Conservation (phyloP, 2,888 invertebrate genomes). For the Yponomeuta sedellus region DNA sequence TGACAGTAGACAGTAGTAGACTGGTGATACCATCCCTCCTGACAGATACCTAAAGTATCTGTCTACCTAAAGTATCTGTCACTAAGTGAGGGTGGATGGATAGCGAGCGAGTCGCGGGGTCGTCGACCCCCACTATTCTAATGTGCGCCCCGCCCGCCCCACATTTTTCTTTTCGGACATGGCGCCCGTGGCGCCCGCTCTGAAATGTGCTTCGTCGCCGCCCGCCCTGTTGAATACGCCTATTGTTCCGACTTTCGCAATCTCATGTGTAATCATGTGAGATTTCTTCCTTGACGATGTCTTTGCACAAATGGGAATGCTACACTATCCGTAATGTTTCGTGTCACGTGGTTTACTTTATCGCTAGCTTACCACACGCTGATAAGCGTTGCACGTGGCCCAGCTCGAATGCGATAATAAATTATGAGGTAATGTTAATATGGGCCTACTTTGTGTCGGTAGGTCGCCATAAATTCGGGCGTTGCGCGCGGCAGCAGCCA, state of each 20-base stretch:
- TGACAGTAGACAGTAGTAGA: too few relatives aligned
- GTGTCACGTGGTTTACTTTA: slow-evolving; percentile 8
- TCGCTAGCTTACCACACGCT: slow-evolving; percentile 7
- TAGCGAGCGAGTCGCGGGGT: slow-evolving; percentile 39
- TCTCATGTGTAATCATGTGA: slow-evolving; percentile 63
- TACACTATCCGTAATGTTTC: slow-evolving; percentile 13
- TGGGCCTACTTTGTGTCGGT: slow-evolving; percentile 15
- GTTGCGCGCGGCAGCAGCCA: slow-evolving; percentile 18
- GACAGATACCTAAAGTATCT: slow-evolving; percentile 33
- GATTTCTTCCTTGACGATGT: slow-evolving; percentile 27
- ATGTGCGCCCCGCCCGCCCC: slow-evolving; percentile 39
- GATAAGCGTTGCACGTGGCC: slow-evolving; percentile 20
- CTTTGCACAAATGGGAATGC: slow-evolving; percentile 5
- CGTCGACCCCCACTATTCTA: slow-evolving; percentile 52
- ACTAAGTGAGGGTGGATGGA: slow-evolving; percentile 17
- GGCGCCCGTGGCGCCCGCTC: slow-evolving; percentile 18
- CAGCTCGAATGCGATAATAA: slow-evolving; percentile 19
- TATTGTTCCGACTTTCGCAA: slow-evolving; percentile 64
- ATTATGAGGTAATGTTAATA: slow-evolving; percentile 22
- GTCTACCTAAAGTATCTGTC: slow-evolving; percentile 33
- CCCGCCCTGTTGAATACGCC: slow-evolving; percentile 60
- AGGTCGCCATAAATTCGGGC: slow-evolving; percentile 18
- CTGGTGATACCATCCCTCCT: too few relatives aligned
- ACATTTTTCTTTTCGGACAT: slow-evolving; percentile 72
- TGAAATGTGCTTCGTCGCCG: slow-evolving; percentile 29